Evolutionary conservation across 1,140 invertebrate genomes (phyloP), one percentile per base, ranked within the genome.

Genomic region (Steinernema feltiae): DNA sequence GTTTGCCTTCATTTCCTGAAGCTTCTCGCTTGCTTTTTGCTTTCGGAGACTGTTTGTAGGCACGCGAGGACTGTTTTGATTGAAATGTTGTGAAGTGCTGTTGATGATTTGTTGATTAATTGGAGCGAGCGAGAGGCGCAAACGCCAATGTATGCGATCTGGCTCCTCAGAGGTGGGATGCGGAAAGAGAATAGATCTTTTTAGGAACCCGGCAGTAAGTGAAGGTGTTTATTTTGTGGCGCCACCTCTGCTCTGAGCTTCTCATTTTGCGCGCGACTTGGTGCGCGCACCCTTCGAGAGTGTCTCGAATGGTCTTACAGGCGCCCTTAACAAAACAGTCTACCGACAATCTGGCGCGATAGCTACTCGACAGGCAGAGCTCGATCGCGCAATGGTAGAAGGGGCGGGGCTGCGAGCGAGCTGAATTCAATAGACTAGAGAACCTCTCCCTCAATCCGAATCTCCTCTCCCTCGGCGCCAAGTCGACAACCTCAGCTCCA

Each of bases 301-400:
- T 63, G 53, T 63, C 53, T 63, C 53, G 53, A 63, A 63, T 63
- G 53, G 53, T 63, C 53, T 63, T 63, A 63, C 53, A 63, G 53
- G 53, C 53, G 53, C 53, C 53, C 24, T 21, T 63, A 63, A 63
- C 53, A 63, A 63, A 63, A 63, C 53, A 63, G 53, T 63, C 53
- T 63, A 63, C 53, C 53, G 53, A 63, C 53, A 63, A 63, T 63
- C 53, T 63, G 53, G 53, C 53, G 53, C 53, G 53, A 63, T 63
- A 63, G 53, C 53, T 63, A 63, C 53, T 63, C 24, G 53, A 63
- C 12, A 3, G 24, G 15, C 53, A 17, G 53, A 7, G 7, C 53
- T 63, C 12, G 12, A 27, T 63, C 53, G 53, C 53, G 12, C 53
- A 63, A 63, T 27, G 53, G 2, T 63, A 27, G 53, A 63, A 63